A percentile compares a stretch with the other conserved stretches of the same genome.
Evolutionary conservation across 2,113 vertebrate species (phyloP).

Genomic region (Canis aureus): DNA sequence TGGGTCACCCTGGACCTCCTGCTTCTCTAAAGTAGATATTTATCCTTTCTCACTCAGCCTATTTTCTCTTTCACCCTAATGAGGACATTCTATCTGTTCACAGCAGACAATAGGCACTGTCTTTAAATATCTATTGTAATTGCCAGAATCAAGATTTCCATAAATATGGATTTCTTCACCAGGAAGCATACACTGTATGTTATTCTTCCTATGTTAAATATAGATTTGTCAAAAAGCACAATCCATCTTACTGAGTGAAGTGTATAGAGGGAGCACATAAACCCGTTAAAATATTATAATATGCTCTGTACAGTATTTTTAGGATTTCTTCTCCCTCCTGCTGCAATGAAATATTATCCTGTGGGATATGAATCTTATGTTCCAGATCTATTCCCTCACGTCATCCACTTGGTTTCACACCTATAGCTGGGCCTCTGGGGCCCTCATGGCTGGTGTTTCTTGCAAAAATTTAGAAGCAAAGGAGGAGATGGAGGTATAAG

Average conservation of each 20-base stretch:
- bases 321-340: conserved; percentile 50
- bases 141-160: conserved; percentile 57
- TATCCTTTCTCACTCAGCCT: background rate
- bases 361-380: conserved; percentile 21
- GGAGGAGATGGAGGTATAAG: background rate
- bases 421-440: conserved; percentile 4
- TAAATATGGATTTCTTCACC: conserved; percentile 71
- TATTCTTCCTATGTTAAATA: conserved; percentile 72
- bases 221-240: conserved; percentile 74
- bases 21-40: background rate
- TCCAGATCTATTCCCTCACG: background rate
- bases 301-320: conserved; percentile 61
- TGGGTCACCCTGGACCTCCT: background rate
- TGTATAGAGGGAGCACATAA: background rate
- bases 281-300: conserved; percentile 65
- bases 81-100: conserved; percentile 2
- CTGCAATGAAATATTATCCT: conserved; percentile 41
- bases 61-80: conserved; percentile 29
- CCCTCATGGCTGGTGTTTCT: background rate
- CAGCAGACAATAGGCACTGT: conserved; percentile 6
- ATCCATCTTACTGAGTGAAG: conserved; percentile 54
- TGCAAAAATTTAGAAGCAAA: background rate
- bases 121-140: conserved; percentile 75
- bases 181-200: conserved; percentile 54
- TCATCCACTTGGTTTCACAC: background rate